A percentile compares a stretch with the other conserved stretches of the same genome.
Conservation (phyloP, 2,888 invertebrate genomes). For the Phengaris alcon region DNA sequence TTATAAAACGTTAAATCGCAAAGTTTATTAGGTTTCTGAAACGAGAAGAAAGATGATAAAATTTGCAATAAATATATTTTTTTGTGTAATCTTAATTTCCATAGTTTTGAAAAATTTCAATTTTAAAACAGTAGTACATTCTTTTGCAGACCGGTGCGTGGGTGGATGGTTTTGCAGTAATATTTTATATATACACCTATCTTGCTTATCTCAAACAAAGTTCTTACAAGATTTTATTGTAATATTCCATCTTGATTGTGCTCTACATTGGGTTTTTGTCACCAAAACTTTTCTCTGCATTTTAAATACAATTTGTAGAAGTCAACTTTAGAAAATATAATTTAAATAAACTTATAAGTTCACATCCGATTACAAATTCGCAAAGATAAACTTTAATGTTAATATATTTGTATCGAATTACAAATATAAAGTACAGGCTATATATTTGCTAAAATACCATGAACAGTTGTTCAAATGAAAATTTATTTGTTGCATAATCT, state of each 20-base stretch:
- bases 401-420: conserved; percentile 25
- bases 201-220: no score
- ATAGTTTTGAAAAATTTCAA: no score
- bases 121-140: no score
- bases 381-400: conserved; percentile 19
- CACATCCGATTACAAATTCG: conserved; percentile 23
- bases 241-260: not conserved
- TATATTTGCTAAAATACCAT: conserved; percentile 1
- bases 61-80: no score
- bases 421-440: conserved; percentile 1
- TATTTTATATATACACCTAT: no score
- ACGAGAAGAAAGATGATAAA: no score
- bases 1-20: no score
- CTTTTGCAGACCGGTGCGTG: no score
- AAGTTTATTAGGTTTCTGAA: no score
- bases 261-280: not conserved
- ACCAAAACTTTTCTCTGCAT: not conserved
- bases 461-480: not conserved
- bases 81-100: no score
- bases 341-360: conserved; percentile 26
- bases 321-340: not conserved
- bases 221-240: no score
- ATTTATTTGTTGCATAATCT: conserved; percentile 1
- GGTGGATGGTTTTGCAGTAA: no score
- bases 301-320: conserved; percentile 1